phyloP scores from a whole-genome alignment of 2,888 invertebrate species.

The Halictus ligatus region DNA sequence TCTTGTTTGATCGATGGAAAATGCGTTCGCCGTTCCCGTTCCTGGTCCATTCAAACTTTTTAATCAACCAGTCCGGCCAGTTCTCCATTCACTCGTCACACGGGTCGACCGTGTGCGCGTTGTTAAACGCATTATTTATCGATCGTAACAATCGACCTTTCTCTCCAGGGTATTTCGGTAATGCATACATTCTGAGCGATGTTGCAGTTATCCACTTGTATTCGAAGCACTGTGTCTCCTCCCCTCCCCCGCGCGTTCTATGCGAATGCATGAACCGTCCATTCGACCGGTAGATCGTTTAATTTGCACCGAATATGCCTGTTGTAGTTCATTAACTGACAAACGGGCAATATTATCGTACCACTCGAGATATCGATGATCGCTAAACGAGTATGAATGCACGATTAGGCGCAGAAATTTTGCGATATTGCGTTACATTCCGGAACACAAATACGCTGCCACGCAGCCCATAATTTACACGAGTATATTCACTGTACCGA shows the following conservation, averaged over 20 bases:
- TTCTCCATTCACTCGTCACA: not conserved
- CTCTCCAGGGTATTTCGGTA: not conserved
- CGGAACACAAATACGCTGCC: not conserved
- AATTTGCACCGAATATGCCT: slow-evolving; percentile 41
- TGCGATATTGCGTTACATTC: not conserved
- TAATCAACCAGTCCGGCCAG: not conserved
- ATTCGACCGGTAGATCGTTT: slow-evolving; percentile 33
- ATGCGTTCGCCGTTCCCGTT: not conserved
- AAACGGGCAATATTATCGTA: slow-evolving; percentile 1
- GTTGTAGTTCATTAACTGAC: slow-evolving; percentile 46
- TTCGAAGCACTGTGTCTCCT: not conserved
- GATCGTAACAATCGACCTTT: not conserved
- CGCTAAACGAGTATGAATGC: not conserved
- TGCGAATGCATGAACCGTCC: not conserved
- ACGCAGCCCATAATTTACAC: too few relatives aligned
- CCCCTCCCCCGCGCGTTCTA: not conserved
- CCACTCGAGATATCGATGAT: not conserved
- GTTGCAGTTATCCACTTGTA: not conserved
- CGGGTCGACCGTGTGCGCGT: not conserved
- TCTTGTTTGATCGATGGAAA: not conserved
- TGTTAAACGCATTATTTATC: slow-evolving; percentile 7
- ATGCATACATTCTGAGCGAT: not conserved
- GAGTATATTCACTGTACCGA: too few relatives aligned
- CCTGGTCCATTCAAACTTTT: not conserved
- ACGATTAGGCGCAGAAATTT: not conserved